Evolutionary conservation across 1,140 invertebrate species (phyloP), one percentile per base, ranked within the genome.

Genomic region (Brachionus sp.): DNA sequence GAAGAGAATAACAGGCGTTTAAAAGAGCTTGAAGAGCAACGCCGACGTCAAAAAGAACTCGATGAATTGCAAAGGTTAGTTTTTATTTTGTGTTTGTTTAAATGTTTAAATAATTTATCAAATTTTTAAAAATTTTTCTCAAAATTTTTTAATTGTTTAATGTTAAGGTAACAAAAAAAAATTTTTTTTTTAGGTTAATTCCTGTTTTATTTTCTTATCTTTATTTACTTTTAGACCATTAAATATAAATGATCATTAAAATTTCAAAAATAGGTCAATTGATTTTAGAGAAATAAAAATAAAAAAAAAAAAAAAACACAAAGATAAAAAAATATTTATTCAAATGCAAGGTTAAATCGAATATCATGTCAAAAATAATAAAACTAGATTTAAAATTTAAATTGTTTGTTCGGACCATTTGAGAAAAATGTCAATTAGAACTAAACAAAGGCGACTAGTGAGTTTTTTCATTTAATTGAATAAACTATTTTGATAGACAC

Each of bases 1-100:
- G 77, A 80, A 25, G 77, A 80, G 77, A 80, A 80, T 62, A 80
- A 80, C 25, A 25, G 77, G n/a, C 46, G 46, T 13, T 25, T 80
- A 5, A 80, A 80, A 25, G 46, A 80, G 16, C 33, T 80, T 2
- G 77, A 80, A n/a, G 50, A 62, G 23, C 35, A 80, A 19, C 29
- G 62, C 19, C 23, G 77, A n/a, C 35, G 77, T 16, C 46, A 62
- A 16, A 62, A 78, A 10, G 75, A 78, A 53, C 37, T 53, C 13
- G 75, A 70, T 33, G 37, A 70, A 39, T 16, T 70, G 7, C 66
- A 70, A 70, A 70, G 66, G 66, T 70, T 37, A 66, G 25, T 10
- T 19, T 50, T 50, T 50, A n/a, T n/a, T n/a, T n/a, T n/a, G n/a
- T n/a, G n/a, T n/a, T n/a, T n/a, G n/a, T n/a, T n/a, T n/a, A n/a